Conservation (phyloP, 2,113 vertebrate genomes). For the Hipposideros armiger region DNA sequence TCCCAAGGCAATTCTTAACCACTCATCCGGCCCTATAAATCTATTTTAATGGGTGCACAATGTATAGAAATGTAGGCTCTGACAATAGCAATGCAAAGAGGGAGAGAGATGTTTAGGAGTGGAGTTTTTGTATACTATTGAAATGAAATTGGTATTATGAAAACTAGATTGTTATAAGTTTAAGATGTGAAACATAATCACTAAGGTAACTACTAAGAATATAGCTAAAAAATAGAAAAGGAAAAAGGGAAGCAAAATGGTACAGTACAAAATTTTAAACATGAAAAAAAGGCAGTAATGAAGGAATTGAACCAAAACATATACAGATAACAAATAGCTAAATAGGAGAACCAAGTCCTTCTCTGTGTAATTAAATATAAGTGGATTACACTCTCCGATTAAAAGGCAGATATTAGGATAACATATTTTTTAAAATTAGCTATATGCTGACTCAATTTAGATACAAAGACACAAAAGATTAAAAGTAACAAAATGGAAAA, state of each 20-base stretch:
- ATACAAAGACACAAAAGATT: background rate
- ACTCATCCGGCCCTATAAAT: background rate
- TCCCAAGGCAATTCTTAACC: no score
- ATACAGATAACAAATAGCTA: background rate
- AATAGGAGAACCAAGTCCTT: background rate
- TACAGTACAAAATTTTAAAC: conserved; percentile 3
- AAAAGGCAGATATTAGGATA: background rate
- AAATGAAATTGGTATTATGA: background rate
- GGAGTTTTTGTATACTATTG: background rate
- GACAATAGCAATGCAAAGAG: background rate
- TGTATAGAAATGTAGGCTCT: background rate
- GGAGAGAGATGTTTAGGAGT: background rate
- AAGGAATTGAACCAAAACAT: background rate
- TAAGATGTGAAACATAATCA: background rate
- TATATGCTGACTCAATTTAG: background rate
- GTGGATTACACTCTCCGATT: background rate
- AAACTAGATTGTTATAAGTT: background rate
- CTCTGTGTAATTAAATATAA: background rate
- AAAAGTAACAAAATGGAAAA: background rate
- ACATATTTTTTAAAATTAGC: background rate
- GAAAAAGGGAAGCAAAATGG: conserved; percentile 2
- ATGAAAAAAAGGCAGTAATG: background rate
- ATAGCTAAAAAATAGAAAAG: background rate
- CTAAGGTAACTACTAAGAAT: background rate
- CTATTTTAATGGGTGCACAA: background rate